Base-by-base conservation (phyloP, 2,113 vertebrate genomes). In the Xerus inauris region DNA sequence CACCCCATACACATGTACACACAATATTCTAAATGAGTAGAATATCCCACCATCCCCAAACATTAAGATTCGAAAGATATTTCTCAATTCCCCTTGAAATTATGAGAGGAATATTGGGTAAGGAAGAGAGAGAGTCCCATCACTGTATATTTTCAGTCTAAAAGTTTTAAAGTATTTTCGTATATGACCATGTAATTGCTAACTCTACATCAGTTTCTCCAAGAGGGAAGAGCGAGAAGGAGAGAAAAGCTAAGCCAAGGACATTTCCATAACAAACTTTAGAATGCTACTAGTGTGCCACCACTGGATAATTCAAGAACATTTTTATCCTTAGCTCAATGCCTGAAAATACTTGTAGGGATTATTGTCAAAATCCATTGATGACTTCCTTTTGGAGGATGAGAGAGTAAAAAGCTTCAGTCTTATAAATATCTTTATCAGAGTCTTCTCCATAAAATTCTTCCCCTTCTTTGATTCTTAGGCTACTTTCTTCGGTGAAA, bases 301-400 rank as follows among this genome's bases (percentile, higher is more conserved):
- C 62, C 87, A 79, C 5, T 67, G 91, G 71, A 76, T 84, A 97
- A 80, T 91, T 97, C 92, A 95, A 97, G 97, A 95, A 71, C 89
- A 75, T 1, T 94, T 45, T 92, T 94, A 82, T 95, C 95, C 89
- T 97, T 90, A 94, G 71, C 86, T 95, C 91, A 97, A 84, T 24
- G 72, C 71, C 77, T 94, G 93, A 96, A 96, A 97, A 94, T 89
- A 80, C 67, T 97, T 97, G 82, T 94, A 98, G 96, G 87, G 87
- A 94, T 97, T 95, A 95, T 30, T 97, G 89, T 89, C 91, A 96
- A 94, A 95, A 98, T 89, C 62, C 69, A 87, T 64, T 88, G 96
- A 93, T 9, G n/a, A 89, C 79, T 97, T 90, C 65, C 91, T 87
- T 51, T 89, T 87, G 95, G 96, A 95, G 64, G 72, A 87, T 96